Percentiles rank a stretch among this genome's conserved stretches.
Conservation (phyloP, 2,888 invertebrate species). For the Sepioteuthis lessoniana region DNA sequence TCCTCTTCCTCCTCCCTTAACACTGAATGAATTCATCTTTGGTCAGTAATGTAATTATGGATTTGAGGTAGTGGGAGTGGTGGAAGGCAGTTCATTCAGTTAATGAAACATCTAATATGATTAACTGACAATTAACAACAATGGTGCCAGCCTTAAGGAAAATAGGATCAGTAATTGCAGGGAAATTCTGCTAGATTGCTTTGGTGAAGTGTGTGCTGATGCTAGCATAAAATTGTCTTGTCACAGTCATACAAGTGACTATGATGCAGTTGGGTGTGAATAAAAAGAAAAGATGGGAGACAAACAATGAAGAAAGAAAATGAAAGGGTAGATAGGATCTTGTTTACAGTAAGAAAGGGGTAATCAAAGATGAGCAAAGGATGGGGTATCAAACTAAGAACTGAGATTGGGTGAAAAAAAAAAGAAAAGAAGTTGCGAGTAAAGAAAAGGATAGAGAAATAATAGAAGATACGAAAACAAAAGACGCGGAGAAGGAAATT, state of each 20-base stretch:
- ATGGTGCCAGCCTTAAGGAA: background rate
- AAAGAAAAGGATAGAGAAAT: background rate
- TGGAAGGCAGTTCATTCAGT: background rate
- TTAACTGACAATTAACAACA: constrained; percentile 33
- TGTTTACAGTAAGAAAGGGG: too few species aligned
- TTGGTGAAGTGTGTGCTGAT: background rate
- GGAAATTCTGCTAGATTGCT: background rate
- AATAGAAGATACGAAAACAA: too few species aligned
- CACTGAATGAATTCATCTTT: background rate
- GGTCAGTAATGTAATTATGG: background rate
- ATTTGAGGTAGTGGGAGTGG: background rate
- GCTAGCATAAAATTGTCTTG: background rate
- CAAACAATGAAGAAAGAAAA: background rate
- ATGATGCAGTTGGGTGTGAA: background rate
- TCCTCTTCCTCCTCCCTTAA: background rate
- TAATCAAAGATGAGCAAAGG: background rate
- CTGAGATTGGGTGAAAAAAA: background rate
- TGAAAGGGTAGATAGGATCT: too few species aligned
- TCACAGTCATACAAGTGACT: background rate
- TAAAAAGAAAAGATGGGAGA: background rate
- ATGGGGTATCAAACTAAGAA: background rate
- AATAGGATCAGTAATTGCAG: background rate
- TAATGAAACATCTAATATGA: background rate
- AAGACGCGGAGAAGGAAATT: background rate
- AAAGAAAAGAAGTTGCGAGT: background rate